Base-by-base conservation (phyloP, 1,140 invertebrate species). In the Plectrocnemia conspersa region DNA sequence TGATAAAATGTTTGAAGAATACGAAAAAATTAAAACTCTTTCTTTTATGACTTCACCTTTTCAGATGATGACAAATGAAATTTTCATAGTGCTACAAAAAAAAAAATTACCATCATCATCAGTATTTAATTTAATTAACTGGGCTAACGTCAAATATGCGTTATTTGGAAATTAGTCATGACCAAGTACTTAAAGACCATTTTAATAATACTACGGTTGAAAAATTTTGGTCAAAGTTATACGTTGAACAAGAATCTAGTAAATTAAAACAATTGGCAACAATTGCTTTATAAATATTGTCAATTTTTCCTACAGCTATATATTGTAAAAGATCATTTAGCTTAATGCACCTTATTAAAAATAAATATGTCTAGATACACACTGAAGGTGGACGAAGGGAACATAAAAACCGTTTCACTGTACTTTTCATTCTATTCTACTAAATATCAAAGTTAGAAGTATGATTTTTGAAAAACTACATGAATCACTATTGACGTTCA, bases 131-230 rank as follows among this genome's bases (percentile, higher is more conserved):
- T n/a, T n/a, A n/a, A n/a, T n/a, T n/a, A n/a, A n/a, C n/a, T n/a
- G n/a, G n/a, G n/a, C 36, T 40, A 40, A 16, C 13, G 36, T 40
- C 16, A 40, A 40, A 40, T 40, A 40, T 40, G 36, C 3, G 21
- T 40, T 5, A 40, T 40, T n/a, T 40, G 21, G 36, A 40, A 40
- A 40, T 40, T 3, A 40, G 36, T 40, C 36, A 40, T 40, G 3
- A 40, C 21, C 36, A 40, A 40, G 36, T 40, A 40, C n/a, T 40
- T 40, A 40, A 40, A 13, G 16, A 40, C 36, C 36, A 18, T 40
- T 40, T 40, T 40, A 40, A 40, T 40, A 40, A 40, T 40, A 5
- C 10, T n/a, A 18, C 10, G n/a, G 36, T 40, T 40, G 7, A 40
- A 40, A 40, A 40, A 40, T 40, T 40, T 40, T 40, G 36, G 36